Conservation (phyloP, 2,888 invertebrate species). For the Brenthis ino region DNA sequence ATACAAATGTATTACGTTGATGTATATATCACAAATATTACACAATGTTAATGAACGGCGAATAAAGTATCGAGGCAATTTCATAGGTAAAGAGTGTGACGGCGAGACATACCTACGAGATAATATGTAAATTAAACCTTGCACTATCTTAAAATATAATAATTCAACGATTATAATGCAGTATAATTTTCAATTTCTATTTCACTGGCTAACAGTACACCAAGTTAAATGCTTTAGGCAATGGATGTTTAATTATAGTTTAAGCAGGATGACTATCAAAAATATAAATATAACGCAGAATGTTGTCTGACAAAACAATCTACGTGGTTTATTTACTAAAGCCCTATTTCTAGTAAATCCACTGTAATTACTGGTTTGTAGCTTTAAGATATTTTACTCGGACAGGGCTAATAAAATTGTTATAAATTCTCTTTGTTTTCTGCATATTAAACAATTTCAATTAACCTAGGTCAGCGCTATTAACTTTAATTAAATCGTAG, state of each 20-base stretch:
- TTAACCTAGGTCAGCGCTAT: conserved; percentile 67
- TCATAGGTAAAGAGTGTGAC: no score
- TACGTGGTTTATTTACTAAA: conserved; percentile 23
- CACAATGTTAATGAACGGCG: no score
- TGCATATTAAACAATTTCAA: conserved; percentile 69
- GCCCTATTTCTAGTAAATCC: conserved; percentile 37
- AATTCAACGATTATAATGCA: no score
- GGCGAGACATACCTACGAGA: no score
- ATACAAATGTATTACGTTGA: no score
- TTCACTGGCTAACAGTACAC: not conserved
- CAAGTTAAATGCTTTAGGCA: conserved; percentile 18
- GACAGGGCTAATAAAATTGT: conserved; percentile 64
- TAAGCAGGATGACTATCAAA: conserved; percentile 22
- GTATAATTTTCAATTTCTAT: not conserved
- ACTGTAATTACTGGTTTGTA: conserved; percentile 48
- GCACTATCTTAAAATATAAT: no score
- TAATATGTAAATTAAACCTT: no score
- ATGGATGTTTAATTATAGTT: conserved; percentile 23
- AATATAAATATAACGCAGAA: conserved; percentile 18
- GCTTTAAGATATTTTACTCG: conserved; percentile 47
- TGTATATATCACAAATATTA: no score
- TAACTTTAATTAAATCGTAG: conserved; percentile 78
- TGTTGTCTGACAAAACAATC: conserved; percentile 12
- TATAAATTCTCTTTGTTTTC: conserved; percentile 59
- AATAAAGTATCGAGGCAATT: no score